These are phyloP conservation scores for Cydia pomonella DNA, from an alignment of 1,140 invertebrate species.

Conservation along the genomic window DNA sequence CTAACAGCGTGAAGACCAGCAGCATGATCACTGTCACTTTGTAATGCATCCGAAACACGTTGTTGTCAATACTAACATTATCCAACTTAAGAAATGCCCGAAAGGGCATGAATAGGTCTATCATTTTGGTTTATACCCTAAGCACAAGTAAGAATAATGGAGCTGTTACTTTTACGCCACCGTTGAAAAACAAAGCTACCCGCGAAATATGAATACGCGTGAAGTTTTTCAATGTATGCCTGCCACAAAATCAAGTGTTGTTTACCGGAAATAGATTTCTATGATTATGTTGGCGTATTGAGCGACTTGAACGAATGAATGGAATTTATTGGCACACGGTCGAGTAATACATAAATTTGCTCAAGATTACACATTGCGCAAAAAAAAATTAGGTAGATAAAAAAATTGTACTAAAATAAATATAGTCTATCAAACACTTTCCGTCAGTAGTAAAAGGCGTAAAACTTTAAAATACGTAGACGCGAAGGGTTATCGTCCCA, in stretches of 20 bases:
- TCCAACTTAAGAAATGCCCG: conserved; percentile 82
- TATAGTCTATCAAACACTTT: no score
- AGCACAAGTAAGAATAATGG: background rate
- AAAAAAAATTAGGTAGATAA: no score
- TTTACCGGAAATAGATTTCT: conserved; percentile 3
- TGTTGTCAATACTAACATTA: conserved; percentile 84
- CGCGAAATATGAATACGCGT: conserved; percentile 19
- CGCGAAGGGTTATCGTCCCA: no score
- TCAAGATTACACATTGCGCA: no score
- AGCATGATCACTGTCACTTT: conserved; percentile 85
- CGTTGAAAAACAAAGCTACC: conserved; percentile 24
- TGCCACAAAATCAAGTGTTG: conserved; percentile 1
- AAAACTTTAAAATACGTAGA: no score
- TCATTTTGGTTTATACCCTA: conserved; percentile 55
- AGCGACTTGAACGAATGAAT: conserved; percentile 15
- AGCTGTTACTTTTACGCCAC: background rate
- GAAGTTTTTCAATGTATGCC: conserved; percentile 22
- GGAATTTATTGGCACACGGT: background rate
- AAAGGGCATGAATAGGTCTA: conserved; percentile 70
- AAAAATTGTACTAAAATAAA: no score
- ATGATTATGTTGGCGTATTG: background rate
- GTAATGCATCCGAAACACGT: conserved; percentile 85
- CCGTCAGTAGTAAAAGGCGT: no score
- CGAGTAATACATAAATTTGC: conserved; percentile 1
- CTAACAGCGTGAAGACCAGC: conserved; percentile 83